Evolutionary conservation across 1,140 invertebrate genomes (phyloP), one percentile per base, ranked within the genome.

Genomic region (Centruroides sculpturatus): DNA sequence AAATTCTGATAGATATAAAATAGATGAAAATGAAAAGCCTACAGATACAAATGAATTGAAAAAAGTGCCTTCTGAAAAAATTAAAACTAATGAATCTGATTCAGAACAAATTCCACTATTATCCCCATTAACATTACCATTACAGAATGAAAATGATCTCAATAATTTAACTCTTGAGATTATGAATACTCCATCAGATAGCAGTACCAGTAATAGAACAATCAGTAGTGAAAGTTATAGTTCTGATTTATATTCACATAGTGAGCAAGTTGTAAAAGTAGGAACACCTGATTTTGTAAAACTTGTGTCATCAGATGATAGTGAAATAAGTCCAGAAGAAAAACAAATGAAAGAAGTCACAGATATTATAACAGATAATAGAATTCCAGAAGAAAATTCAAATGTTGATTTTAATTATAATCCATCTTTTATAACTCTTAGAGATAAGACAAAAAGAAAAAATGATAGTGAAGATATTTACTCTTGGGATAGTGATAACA

Each of bases 401-500:
- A 9, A 23, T n/a, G 13, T 57, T 13, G 46, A 51, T 35, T 6
- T 7, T 53, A 47, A 63, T 5, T 57, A 47, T 55, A 23, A 57
- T 55, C 5, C 47, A n/a, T 36, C 62, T 23, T 57, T 59, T 57
- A 57, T 62, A 12, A 65, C 64, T 23, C 11, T 62, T 23, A 41
- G 60, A n/a, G 55, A 41, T 56, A 41, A 61, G 47, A 60, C 52
- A 5, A 55, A 59, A 47, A 52, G 35, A 36, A 11, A 51, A 35
- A 41, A 36, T 13, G 11, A 13, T 48, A 49, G 13, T 13, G 51
- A 57, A 57, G 41, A 59, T 46, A 11, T 36, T 12, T 62, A 46
- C 23, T 55, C 54, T 6, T 65, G 60, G 64, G 60, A 65, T 10
- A 60, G 59, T 55, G 62, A 64, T 35, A 60, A 64, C 10, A 64